Conservation (phyloP, 2,797 vertebrate genomes). For the Florisuga fusca region DNA sequence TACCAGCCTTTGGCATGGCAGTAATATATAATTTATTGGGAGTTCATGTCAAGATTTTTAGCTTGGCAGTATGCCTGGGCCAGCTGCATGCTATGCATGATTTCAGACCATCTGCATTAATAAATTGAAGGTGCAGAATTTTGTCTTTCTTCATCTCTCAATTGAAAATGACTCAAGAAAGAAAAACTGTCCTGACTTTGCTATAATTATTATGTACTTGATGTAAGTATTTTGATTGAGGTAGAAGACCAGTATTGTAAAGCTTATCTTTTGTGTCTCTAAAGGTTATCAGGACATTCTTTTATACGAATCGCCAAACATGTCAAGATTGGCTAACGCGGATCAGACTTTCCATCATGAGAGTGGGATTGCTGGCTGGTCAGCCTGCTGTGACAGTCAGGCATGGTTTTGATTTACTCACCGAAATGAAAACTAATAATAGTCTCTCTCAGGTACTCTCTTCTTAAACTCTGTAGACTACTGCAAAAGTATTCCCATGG, state of each 20-base stretch:
- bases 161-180: background rate
- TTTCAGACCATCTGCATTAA: background rate
- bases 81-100: background rate
- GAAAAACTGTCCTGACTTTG: background rate
- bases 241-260: background rate
- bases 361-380: constrained; percentile 95
- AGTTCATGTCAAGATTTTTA: background rate
- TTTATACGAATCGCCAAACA: constrained; percentile 97
- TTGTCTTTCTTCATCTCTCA: background rate
- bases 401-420: constrained; percentile 95
- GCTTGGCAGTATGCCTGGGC: background rate
- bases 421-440: constrained; percentile 93
- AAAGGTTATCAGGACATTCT: constrained; percentile 95
- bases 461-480: background rate
- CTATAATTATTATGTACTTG: background rate
- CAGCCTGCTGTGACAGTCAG: constrained; percentile 96
- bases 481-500: background rate
- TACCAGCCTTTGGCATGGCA: background rate
- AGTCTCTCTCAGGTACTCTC: constrained; percentile 84
- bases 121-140: background rate
- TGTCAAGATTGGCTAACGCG: constrained; percentile 98
- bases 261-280: background rate
- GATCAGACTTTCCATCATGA: constrained; percentile 96
- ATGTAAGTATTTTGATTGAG: background rate
- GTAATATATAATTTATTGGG: background rate